Evolutionary conservation across 1,140 invertebrate species (phyloP), one percentile per base, ranked within the genome.

Genomic region (Pentalonia nigronervosa): DNA sequence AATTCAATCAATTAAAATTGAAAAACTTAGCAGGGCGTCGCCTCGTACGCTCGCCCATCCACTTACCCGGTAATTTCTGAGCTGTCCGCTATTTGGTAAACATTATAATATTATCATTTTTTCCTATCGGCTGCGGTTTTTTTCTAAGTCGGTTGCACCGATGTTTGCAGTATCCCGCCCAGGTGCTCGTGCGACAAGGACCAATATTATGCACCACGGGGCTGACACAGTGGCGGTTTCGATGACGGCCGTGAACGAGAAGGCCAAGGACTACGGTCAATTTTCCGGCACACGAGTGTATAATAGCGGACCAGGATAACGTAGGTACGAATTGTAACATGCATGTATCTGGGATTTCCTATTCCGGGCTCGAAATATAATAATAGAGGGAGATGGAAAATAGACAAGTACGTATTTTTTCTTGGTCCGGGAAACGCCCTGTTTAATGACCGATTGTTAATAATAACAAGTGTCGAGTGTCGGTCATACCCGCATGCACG

Each of bases 371-470:
- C 60, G 60, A n/a, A 67, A n/a, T n/a, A 67, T 67, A 67, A 67
- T 67, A n/a, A 76, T 3, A n/a, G 3, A n/a, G n/a, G n/a, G 6
- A 14, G n/a, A 34, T 8, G 14, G 14, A 76, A 76, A 76, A 76
- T 7, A 17, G 60, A 76, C 60, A 76, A 76, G 60, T 14, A 1
- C 11, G 6, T 53, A 53, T 6, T 53, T 21, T 53, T 48, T 50
- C 87, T 88, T 50, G 48, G 87, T 88, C 87, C 87, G 87, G 87
- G 87, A 88, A 50, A 88, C 87, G 48, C 87, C 87, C 87, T 88
- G n/a, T 50, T 88, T 50, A 50, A 88, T 48, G 30, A 30, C 47
- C 84, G 45, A 86, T 86, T 86, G 36, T 86, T 47, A 86, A 47
- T 86, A 86, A 47, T 86, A 86, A 86, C 45, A 14, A 30, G 30